A percentile compares a stretch with the other conserved stretches of the same genome.
Evolutionary conservation across 2,113 vertebrate genomes (phyloP).

Genomic region (Neopipo cinnamomea): DNA sequence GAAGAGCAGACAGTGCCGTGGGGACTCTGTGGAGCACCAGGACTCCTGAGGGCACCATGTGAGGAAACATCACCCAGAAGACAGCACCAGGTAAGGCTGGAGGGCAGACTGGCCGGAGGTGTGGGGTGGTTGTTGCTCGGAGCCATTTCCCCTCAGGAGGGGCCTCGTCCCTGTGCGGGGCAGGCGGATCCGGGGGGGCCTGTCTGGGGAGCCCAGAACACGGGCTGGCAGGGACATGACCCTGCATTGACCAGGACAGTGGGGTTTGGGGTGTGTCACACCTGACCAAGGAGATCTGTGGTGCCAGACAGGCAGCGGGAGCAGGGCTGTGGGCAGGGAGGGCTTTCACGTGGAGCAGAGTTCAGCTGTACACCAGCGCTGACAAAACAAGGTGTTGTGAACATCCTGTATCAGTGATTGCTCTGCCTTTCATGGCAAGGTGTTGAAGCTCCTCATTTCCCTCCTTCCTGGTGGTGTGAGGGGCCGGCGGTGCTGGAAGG

Average conservation of each 20-base stretch:
- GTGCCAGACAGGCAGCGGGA: background rate
- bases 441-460: background rate
- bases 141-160: background rate
- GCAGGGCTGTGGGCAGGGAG: background rate
- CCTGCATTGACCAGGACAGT: background rate
- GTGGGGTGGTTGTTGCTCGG: background rate
- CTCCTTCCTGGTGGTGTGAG: background rate
- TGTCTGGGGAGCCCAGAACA: background rate
- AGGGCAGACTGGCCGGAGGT: background rate
- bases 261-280: background rate
- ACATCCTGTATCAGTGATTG: background rate
- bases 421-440: background rate
- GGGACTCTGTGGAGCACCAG: background rate
- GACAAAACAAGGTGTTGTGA: background rate
- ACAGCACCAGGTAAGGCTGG: background rate
- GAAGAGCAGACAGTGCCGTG: fast-evolving
- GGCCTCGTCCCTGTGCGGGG: background rate
- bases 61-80: background rate
- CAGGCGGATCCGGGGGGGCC: background rate
- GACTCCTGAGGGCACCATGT: background rate
- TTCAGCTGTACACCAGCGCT: background rate
- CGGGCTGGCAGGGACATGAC: fast-evolving
- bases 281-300: too few relatives aligned
- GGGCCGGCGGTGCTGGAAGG: background rate
- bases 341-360: background rate